Evolutionary conservation across 2,113 vertebrate species (phyloP), one percentile per base, ranked within the genome.

Genomic region (Nycticryphes semicollaris): DNA sequence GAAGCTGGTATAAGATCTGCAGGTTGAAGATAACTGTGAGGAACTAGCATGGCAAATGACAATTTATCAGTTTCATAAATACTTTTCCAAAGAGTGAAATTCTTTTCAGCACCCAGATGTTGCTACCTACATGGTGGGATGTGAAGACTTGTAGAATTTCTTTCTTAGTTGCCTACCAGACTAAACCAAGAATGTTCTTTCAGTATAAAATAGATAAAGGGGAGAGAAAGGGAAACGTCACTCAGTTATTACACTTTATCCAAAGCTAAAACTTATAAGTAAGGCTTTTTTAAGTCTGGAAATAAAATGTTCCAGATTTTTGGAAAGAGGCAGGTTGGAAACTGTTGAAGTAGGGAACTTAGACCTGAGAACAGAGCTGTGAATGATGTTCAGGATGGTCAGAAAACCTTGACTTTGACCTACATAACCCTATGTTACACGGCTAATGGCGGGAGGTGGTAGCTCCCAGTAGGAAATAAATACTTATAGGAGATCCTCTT

Each of bases 391-490:
- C 4, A 20, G 50, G 23, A 23, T 62, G 50, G 20, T 76, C 68
- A 74, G 23, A 43, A 70, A 51, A 39, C 33, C 45, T 81, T 78
- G 74, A 7, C 74, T 70, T 74, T 74, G 60, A 53, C 21, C 33
- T 35, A 8, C 0, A 0, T 43, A 51, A 25, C 62, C 10, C 1
- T 8, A 1, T 14, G 6, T 45, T 89, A n/a, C 0, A 0, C 23
- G 51, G 50, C 60, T 37, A 51, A 3, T 25, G 33, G 45, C 66
- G 45, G 35, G 25, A 64, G 39, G 20, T 23, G 50, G 24, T 12
- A 51, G 9, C 56, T 92, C 41, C 37, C 16, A 18, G 20, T 6
- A 30, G 45, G 60, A 64, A 51, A 22, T 50, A 18, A 41, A 15
- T 28, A 2, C 56, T 83, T 67, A 21, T 19, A 47, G 31, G 41